Percentiles rank a stretch among this genome's conserved stretches.
Evolutionary conservation across 2,797 vertebrate genomes (phyloP).

Genomic region (Sibirionetta formosa): DNA sequence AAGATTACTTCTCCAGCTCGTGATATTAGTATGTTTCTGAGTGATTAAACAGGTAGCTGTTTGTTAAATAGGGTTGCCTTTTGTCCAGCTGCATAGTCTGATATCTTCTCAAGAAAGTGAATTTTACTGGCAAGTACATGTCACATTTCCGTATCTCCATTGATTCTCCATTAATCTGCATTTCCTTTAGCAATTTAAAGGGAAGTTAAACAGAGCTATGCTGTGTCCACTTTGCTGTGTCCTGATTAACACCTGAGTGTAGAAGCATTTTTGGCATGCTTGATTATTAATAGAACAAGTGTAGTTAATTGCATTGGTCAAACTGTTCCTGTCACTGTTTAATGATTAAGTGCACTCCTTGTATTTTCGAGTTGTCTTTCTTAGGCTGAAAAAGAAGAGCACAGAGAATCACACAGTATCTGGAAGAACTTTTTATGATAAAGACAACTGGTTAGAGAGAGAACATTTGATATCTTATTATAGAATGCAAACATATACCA

Average conservation of each 20-base stretch:
- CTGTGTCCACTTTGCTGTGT: neutral
- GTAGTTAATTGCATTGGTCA: conserved; percentile 62
- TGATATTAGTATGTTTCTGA: neutral
- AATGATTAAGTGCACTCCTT: conserved; percentile 39
- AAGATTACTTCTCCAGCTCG: neutral
- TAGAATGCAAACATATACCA: conserved; percentile 38
- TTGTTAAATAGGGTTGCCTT: conserved; percentile 37
- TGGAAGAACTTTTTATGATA: conserved; percentile 19
- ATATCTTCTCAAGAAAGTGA: neutral
- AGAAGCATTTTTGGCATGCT: conserved; percentile 37
- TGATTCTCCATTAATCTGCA: conserved; percentile 62
- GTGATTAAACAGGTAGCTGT: conserved; percentile 2
- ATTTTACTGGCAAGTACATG: conserved; percentile 33
- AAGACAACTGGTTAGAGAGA: conserved; percentile 42
- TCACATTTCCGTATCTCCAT: conserved; percentile 62
- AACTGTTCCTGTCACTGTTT: conserved; percentile 53
- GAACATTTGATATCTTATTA: conserved; percentile 58
- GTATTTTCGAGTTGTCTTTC: conserved; percentile 6
- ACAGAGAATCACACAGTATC: neutral
- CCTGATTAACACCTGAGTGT: conserved; percentile 69
- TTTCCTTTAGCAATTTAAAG: conserved; percentile 25
- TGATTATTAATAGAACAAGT: conserved; percentile 74
- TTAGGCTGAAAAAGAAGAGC: neutral
- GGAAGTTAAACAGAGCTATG: neutral
- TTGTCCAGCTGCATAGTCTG: conserved; percentile 8